Evolutionary conservation across 2,113 vertebrate species (phyloP), one percentile per base, ranked within the genome.

Genomic region (Suncus etruscus): DNA sequence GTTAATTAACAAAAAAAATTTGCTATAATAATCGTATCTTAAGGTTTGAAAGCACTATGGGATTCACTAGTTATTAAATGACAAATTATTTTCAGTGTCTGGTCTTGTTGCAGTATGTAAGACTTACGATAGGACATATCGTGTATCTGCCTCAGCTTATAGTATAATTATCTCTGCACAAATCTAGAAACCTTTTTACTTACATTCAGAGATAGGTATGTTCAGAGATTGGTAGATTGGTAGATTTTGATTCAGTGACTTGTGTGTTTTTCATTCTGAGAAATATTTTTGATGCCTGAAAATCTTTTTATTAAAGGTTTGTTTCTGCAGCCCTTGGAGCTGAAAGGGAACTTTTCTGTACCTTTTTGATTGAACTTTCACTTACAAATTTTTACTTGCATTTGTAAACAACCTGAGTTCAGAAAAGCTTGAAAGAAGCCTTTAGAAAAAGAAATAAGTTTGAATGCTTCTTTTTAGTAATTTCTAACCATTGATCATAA

Each of bases 311-410:
- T 25, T n/a, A 54, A 58, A 74, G 31, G 11, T 6, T 29, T 86
- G 63, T 77, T 83, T 82, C 47, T 54, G 39, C 39, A 80, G 54
- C 48, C 51, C n/a, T 32, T 39, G 2, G 24, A 75, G n/a, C 39
- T 80, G 29, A 72, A 88, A 63, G 16, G 50, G 31, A 77, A 27
- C 27, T 25, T 27, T 45, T 77, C 14, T 72, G 32, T 18, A 39
- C 78, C 54, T 20, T 48, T 95, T 65, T 91, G 18, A 74, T 88
- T 79, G 87, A 73, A 65, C 70, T 79, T 87, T 79, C 68, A 12
- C 72, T 79, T 66, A 86, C 50, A 93, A 85, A 61, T 78, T 45
- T 51, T 18, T 45, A 7, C 75, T 47, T 85, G 22, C 32, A 47
- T 77, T 82, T 88, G 45, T 54, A 74, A 65, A 31, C 29, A 68